Base-by-base conservation (phyloP, 2,797 vertebrate species). In the Spea hammondii region DNA sequence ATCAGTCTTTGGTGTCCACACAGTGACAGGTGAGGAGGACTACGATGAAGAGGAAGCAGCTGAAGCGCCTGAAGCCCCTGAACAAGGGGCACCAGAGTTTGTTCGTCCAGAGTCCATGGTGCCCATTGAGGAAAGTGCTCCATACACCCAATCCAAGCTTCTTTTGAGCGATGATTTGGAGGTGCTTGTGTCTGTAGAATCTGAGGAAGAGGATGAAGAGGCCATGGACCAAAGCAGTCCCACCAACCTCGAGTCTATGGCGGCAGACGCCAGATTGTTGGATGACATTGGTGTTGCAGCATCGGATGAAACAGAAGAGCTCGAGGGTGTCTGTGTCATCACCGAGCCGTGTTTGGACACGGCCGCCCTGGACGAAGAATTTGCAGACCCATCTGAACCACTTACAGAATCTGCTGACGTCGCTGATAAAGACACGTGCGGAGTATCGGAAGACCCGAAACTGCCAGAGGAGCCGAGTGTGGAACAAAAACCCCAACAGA, bases 391-490 rank as follows among this genome's bases (percentile, higher is more conserved):
- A 1, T 62, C 59, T 32, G 14, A 17, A 17, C 5, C n/a, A 32
- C n/a, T 4, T 62, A 4, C 14, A 17, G n/a, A 17, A 84, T 12
- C 14, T 32, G 4, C 6, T 64, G 74, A 50, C 0, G 48, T 0
- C 8, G 2, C 0, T 0, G 83, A 70, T 2, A 1, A 0, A 0
- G 0, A 51, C 2, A 4, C n/a, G 6, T 64, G n/a, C 44, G 49
- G 50, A 11, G n/a, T 9, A 8, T 51, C 10, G 11, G 67, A 5
- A 32, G 0, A 0, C 64, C 74, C 11, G 0, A 51, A 0, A 14
- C 4, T 12, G 0, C 76, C 32, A 5, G 64, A 47, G 32, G 32
- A 60, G 54, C 60, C 55, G 0, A 70, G 6, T 1, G 0, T 4
- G 5, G 77, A 59, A 3, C 0, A 4, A 48, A 65, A 14, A 0